Percentiles rank a stretch among this genome's conserved stretches.
phyloP scores from a whole-genome alignment of 2,113 vertebrate species.

The Lichenostomus cassidix region DNA sequence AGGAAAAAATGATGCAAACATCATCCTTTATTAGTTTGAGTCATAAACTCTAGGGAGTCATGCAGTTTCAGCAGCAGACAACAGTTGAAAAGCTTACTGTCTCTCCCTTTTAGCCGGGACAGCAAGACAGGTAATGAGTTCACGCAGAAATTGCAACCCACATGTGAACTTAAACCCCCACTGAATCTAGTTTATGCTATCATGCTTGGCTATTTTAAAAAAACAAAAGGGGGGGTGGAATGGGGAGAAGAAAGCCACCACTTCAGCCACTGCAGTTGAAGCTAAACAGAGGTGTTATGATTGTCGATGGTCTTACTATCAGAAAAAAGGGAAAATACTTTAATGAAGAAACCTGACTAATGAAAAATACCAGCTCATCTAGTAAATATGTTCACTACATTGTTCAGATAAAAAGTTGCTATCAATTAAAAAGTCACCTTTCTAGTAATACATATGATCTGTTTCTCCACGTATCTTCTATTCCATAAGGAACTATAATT shows the following conservation, averaged over 20 bases:
- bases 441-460: neutral
- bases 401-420: neutral
- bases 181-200: neutral
- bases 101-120: neutral
- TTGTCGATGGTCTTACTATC: neutral
- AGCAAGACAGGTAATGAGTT: neutral
- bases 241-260: accelerated
- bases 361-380: neutral
- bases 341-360: neutral
- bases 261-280: neutral
- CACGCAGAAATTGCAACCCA: neutral
- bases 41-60: neutral
- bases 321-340: neutral
- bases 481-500: neutral
- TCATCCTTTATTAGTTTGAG: neutral
- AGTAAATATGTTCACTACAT: neutral
- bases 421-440: neutral
- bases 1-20: neutral
- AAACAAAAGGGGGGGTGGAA: accelerated
- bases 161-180: neutral
- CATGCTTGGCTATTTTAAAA: neutral
- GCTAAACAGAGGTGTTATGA: neutral
- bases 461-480: neutral
- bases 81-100: neutral
- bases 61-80: neutral